Evolutionary conservation across 2,888 invertebrate species (phyloP).

Genomic region (Drosophila kokeensis): DNA sequence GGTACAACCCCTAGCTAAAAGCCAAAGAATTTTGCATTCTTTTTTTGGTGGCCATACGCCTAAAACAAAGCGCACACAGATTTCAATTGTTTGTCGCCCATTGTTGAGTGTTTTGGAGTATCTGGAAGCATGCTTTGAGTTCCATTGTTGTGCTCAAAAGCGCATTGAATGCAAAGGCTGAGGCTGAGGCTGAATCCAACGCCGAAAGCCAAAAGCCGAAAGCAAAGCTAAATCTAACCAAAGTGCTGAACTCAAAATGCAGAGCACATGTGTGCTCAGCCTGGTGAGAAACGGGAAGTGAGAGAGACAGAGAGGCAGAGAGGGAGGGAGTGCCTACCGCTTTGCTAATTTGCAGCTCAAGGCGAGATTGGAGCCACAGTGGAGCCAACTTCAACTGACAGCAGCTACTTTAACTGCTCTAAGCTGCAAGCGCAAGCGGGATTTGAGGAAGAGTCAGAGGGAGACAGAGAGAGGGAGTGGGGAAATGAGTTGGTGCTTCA

Average conservation of each 20-base stretch:
- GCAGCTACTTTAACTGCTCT: constrained; percentile 42
- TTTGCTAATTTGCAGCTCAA: constrained; percentile 50
- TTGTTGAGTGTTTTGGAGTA: constrained; percentile 64
- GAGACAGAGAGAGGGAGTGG: too few species aligned
- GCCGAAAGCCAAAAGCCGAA: constrained; percentile 4
- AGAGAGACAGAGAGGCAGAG: neutral
- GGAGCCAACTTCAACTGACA: constrained; percentile 46
- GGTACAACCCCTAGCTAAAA: constrained; percentile 49
- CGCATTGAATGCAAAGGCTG: constrained; percentile 58
- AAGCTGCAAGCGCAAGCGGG: constrained; percentile 16
- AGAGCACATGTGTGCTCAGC: constrained; percentile 23
- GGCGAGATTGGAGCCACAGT: constrained; percentile 10
- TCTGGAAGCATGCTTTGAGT: constrained; percentile 73
- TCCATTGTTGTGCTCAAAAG: constrained; percentile 73
- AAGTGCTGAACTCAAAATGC: constrained; percentile 22
- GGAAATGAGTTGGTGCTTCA: constrained; percentile 32
- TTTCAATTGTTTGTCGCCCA: constrained; percentile 80
- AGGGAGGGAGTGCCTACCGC: neutral
- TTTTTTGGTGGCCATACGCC: constrained; percentile 37
- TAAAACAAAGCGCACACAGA: constrained; percentile 78
- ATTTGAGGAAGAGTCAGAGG: neutral
- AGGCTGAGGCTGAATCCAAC: constrained; percentile 25
- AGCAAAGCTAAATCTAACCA: constrained; percentile 16
- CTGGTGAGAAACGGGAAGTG: neutral
- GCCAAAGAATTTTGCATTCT: constrained; percentile 15